Conservation (phyloP, 2,888 invertebrate species). For the Tetramorium bicarinatum region DNA sequence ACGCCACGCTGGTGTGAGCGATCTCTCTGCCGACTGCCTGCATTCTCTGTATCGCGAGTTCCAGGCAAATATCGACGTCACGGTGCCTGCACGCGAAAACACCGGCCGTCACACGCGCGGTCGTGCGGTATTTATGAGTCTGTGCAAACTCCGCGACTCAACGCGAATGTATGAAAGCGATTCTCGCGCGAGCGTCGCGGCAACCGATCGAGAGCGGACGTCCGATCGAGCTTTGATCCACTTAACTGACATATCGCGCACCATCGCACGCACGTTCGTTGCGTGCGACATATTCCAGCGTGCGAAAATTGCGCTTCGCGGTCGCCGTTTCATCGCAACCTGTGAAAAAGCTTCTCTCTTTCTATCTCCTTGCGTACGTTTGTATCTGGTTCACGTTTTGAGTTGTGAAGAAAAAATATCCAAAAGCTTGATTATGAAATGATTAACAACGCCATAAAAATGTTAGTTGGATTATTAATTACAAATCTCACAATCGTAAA, state of each 20-base stretch:
- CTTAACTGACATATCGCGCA: slow-evolving; percentile 41
- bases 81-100: slow-evolving; percentile 25
- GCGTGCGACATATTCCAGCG: slow-evolving; percentile 21
- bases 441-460: not conserved
- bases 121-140: slow-evolving; percentile 51
- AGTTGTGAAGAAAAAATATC: not conserved
- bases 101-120: slow-evolving; percentile 41
- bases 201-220: slow-evolving; percentile 26
- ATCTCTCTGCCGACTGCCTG: not conserved
- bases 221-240: slow-evolving; percentile 64
- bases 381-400: not conserved
- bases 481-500: not conserved
- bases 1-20: slow-evolving; percentile 15
- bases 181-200: slow-evolving; percentile 35
- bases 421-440: not conserved
- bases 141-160: slow-evolving; percentile 47
- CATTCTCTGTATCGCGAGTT: slow-evolving; percentile 4
- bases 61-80: slow-evolving; percentile 33
- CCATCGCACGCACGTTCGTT: slow-evolving; percentile 48
- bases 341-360: not conserved
- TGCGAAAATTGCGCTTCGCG: slow-evolving; percentile 24
- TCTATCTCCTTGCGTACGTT: not conserved
- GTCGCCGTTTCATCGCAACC: not conserved
- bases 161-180: slow-evolving; percentile 65
- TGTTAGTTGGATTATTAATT: not conserved